Conservation (phyloP, 2,797 vertebrate genomes). For the Falco berigora region DNA sequence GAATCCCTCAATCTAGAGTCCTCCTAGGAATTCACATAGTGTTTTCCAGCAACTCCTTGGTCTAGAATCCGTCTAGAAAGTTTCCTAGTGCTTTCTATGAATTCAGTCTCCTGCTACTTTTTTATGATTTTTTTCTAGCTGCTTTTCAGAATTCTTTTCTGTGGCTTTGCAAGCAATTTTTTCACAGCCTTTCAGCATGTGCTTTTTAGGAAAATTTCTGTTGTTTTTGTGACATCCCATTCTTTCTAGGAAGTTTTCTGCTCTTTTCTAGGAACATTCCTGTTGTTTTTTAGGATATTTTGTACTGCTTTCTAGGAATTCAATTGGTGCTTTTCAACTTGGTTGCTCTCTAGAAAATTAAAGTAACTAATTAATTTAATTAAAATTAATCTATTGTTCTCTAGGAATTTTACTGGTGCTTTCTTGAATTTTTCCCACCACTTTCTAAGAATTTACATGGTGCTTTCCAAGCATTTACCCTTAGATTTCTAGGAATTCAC, state of each 20-base stretch:
- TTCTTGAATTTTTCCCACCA: not conserved
- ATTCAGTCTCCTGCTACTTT: not conserved
- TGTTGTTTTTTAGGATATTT: not conserved
- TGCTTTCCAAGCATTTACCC: not conserved
- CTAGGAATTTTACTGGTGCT: not conserved
- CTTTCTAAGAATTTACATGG: not conserved
- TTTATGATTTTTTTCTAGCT: not conserved
- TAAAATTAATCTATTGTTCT: not conserved
- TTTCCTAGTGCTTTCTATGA: not conserved
- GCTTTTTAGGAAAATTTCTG: not conserved
- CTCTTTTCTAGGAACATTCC: not conserved
- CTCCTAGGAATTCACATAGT: not conserved
- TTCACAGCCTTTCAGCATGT: not conserved
- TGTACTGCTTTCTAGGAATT: not conserved
- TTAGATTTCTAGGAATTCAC: not conserved
- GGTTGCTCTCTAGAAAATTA: not conserved
- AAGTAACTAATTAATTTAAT: not conserved
- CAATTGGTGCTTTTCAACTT: not conserved
- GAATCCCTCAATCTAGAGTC: not conserved
- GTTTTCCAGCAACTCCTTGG: not conserved
- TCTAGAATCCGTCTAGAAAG: not conserved
- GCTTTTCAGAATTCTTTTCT: not conserved
- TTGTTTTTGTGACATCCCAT: not conserved
- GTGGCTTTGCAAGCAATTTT: not conserved
- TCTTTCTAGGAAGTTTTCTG: not conserved